phyloP scores from a whole-genome alignment of 2,888 invertebrate genomes.

The Noctuana brunneofusca region DNA sequence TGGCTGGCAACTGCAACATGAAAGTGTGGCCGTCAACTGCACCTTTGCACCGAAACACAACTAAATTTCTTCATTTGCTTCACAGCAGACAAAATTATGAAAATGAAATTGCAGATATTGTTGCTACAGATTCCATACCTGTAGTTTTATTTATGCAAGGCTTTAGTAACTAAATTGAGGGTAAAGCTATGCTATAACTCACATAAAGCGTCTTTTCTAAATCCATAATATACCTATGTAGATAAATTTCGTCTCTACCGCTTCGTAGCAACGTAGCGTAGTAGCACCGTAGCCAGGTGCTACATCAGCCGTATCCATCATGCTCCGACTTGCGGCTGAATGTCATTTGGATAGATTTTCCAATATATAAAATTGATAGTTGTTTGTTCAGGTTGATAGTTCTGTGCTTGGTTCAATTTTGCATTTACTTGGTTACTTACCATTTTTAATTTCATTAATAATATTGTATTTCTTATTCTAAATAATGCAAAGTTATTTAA shows the following conservation, averaged over 20 bases:
- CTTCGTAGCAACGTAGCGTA: conserved; percentile 2
- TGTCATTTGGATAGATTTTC: conserved; percentile 26
- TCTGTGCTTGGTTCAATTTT: background rate
- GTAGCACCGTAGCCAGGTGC: conserved; percentile 30
- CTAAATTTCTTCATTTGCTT: too few species aligned
- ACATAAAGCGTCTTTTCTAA: background rate
- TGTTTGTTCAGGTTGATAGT: conserved; percentile 12
- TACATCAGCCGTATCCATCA: conserved; percentile 21
- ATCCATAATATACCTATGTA: conserved; percentile 9
- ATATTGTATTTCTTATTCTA: too few species aligned
- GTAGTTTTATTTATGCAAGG: background rate
- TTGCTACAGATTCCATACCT: too few species aligned
- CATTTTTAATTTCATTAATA: too few species aligned
- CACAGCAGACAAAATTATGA: too few species aligned
- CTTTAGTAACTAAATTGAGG: background rate
- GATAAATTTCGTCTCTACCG: background rate
- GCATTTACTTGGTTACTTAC: background rate
- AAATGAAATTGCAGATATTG: too few species aligned
- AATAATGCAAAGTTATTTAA: too few species aligned
- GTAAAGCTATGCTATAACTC: background rate
- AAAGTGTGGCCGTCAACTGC: too few species aligned
- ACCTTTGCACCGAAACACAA: too few species aligned
- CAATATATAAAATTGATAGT: conserved; percentile 24
- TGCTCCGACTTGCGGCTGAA: conserved; percentile 26
- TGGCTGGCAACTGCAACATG: too few species aligned